Evolutionary conservation across 2,797 vertebrate genomes (phyloP).

Genomic region (Pelochelys cantorii): DNA sequence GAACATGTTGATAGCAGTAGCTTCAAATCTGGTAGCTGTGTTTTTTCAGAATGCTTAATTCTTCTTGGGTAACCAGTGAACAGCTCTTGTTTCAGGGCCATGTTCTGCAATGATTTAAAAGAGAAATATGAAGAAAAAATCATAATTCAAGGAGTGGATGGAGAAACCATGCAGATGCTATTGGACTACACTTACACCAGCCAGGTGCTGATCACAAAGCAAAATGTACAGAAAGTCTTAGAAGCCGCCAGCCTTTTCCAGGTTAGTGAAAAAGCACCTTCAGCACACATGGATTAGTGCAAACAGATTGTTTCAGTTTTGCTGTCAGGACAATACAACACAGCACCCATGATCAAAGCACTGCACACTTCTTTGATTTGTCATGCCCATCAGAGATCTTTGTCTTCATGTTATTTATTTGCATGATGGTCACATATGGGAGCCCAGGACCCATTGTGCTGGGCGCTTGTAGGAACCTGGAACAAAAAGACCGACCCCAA

Average conservation of each 20-base stretch:
- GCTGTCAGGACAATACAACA: not conserved
- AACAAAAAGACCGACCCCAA: not conserved
- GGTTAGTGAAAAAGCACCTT: constrained; percentile 79
- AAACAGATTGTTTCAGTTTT: not conserved
- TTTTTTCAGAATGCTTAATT: constrained; percentile 42
- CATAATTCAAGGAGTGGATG: constrained; percentile 92
- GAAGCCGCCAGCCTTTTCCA: constrained; percentile 97
- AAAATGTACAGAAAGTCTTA: constrained; percentile 93
- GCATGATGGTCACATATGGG: not conserved
- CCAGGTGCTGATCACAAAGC: constrained; percentile 90
- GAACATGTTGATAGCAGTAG: not conserved
- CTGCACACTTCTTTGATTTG: not conserved
- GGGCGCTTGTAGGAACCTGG: not conserved
- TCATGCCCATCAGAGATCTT: not conserved
- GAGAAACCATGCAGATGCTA: constrained; percentile 91
- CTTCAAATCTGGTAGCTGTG: constrained; percentile 4
- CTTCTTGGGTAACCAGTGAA: constrained; percentile 45
- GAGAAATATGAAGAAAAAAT: constrained; percentile 93
- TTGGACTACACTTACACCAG: constrained; percentile 98
- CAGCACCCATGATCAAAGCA: not conserved
- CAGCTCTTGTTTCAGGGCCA: constrained; percentile 86
- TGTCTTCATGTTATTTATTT: not conserved
- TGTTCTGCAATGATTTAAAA: constrained; percentile 96
- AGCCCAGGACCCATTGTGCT: not conserved
- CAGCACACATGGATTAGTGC: not conserved